phyloP scores from a whole-genome alignment of 64 coral and sea anemone species.

The Porites australiensis region DNA sequence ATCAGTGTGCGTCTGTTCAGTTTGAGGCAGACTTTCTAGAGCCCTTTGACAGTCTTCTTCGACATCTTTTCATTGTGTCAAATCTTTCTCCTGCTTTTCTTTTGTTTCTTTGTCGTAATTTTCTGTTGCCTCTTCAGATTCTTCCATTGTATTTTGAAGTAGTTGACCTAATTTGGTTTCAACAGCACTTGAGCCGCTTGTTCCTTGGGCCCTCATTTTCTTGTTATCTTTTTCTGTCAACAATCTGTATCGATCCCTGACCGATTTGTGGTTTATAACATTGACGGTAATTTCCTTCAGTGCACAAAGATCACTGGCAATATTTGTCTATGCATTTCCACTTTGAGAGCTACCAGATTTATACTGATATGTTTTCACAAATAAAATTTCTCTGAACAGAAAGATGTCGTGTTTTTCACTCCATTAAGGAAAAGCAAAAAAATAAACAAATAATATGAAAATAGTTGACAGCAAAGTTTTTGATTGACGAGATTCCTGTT shows the following conservation, averaged over 20 bases:
- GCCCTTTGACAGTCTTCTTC: conserved; percentile 52
- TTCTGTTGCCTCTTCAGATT: conserved; percentile 12
- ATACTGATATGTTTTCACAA: conserved; percentile 43
- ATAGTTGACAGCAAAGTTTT: conserved; percentile 57
- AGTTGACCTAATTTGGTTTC: conserved; percentile 34
- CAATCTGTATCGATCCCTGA: conserved; percentile 56
- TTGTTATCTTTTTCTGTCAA: conserved; percentile 42
- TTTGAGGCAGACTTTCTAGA: conserved; percentile 38
- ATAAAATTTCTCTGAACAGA: conserved; percentile 47
- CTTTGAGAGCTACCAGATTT: conserved; percentile 2
- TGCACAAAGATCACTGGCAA: conserved; percentile 49
- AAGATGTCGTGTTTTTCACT: conserved; percentile 44
- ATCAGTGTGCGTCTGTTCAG: not conserved
- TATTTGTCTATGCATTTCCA: conserved; percentile 40
- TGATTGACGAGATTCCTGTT: conserved; percentile 62
- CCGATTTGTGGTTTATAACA: conserved; percentile 51
- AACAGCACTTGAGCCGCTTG: conserved; percentile 29
- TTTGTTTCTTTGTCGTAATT: conserved; percentile 26
- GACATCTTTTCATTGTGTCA: conserved; percentile 33
- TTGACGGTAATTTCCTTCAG: conserved; percentile 39
- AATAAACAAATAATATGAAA: no score
- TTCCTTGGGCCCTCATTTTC: conserved; percentile 38
- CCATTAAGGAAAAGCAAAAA: no score
- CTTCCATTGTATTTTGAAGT: conserved; percentile 41
- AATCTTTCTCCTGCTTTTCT: conserved; percentile 59